Conservation (phyloP, 1,140 invertebrate genomes). For the Argopecten irradians region DNA sequence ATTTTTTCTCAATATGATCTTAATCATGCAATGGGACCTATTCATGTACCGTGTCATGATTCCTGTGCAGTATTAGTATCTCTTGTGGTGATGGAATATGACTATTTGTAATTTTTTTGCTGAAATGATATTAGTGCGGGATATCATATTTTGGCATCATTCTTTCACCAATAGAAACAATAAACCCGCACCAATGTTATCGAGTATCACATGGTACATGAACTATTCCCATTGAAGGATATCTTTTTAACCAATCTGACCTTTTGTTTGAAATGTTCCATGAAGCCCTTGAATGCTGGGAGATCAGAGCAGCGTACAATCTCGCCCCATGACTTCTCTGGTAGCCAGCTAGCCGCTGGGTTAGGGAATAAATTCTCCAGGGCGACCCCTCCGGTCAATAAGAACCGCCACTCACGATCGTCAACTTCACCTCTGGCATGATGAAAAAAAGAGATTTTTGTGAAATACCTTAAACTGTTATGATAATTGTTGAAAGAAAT, state of each 20-base stretch:
- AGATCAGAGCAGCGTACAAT: conserved; percentile 74
- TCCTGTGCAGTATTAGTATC: too few species aligned
- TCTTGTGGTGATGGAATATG: too few species aligned
- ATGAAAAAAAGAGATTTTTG: not conserved
- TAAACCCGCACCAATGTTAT: too few species aligned
- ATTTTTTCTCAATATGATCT: too few species aligned
- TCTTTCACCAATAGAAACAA: not conserved
- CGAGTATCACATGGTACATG: too few species aligned
- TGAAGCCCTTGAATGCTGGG: conserved; percentile 73
- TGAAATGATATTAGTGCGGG: too few species aligned
- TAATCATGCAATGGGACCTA: not conserved
- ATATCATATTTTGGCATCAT: not conserved
- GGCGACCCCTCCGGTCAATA: conserved; percentile 76
- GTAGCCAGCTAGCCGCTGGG: conserved; percentile 73
- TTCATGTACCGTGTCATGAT: too few species aligned
- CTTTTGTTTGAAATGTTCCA: conserved; percentile 74
- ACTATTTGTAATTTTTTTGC: not conserved
- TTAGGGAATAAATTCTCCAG: conserved; percentile 76
- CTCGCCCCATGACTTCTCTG: conserved; percentile 77
- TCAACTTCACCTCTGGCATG: conserved; percentile 71
- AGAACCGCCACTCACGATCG: conserved; percentile 75
- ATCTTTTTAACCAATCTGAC: too few species aligned
- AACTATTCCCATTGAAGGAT: not conserved
- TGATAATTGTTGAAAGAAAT: not conserved
- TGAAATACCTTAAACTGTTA: not conserved